Base-by-base conservation (phyloP, 1,140 invertebrate species). In the Papilio machaon region DNA sequence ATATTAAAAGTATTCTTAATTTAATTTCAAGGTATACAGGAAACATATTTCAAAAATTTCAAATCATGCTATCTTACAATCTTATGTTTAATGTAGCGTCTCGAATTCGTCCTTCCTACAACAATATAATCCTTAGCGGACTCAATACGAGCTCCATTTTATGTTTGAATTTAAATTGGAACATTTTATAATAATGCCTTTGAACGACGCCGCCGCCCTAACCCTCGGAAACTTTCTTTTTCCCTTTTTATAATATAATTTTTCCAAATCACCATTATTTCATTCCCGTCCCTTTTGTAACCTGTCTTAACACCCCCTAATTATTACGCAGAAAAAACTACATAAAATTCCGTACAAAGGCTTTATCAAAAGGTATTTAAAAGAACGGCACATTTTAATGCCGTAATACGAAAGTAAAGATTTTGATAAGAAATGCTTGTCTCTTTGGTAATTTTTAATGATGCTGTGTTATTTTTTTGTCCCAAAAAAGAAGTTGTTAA, bases 181-280 rank as follows among this genome's bases (percentile, higher is more conserved):
- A 92, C 88, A 91, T 93, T 93, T 92, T 90, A 92, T 91, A 92
- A 92, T 91, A 92, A 92, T 90, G 88, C 88, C 89, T 92, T 94
- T 91, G 84, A 90, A 78, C 83, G 83, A 85, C 82, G 87, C 90
- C 89, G 89, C 88, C 84, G 82, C 83, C 86, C 84, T 81, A 83
- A 81, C 86, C 91, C 90, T 88, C 86, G 83, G 83, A 17, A 64
- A 79, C 77, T 85, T 86, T 88, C 85, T 86, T 89, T 89, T 87
- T 83, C 85, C 88, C 85, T 91, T 94, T 94, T 93, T 93, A 93
- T 92, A 92, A 94, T 91, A 91, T 93, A 93, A 94, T 94, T 94
- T 94, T 92, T 90, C 90, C 90, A 92, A 94, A 94, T 94, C 91
- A 94, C 90, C 91, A 89, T 82, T 80, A 81, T 74, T 83, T 83